Conservation (phyloP, 2,113 vertebrate genomes). For the Ophthalmolycus amberensis region DNA sequence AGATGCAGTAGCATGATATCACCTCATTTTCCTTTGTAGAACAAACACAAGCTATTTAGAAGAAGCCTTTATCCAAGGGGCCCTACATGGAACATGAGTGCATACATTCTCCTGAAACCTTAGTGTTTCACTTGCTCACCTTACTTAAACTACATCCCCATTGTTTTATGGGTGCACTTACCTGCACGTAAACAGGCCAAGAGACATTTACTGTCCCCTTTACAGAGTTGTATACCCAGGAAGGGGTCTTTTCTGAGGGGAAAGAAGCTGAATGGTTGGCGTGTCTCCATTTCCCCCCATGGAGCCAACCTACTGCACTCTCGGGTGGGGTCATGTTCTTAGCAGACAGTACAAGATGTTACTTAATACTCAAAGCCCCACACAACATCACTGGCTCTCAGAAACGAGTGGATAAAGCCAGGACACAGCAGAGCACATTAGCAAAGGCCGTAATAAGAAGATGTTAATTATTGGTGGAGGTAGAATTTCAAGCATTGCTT, state of each 20-base stretch:
- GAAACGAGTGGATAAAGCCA: slow-evolving; percentile 17
- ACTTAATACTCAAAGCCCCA: slow-evolving; percentile 49
- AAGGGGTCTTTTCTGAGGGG: slow-evolving; percentile 35
- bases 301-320: slow-evolving; percentile 63
- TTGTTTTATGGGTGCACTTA: slow-evolving; percentile 64
- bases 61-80: slow-evolving; percentile 41
- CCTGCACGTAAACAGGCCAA: slow-evolving; percentile 52
- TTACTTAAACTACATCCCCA: slow-evolving; percentile 43
- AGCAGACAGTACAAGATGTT: slow-evolving; percentile 64
- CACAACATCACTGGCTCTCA: slow-evolving; percentile 28
- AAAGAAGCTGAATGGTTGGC: slow-evolving; percentile 51
- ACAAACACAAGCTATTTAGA: slow-evolving; percentile 34
- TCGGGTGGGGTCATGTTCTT: slow-evolving; percentile 63
- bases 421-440: slow-evolving; percentile 21
- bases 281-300: slow-evolving; percentile 52
- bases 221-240: slow-evolving; percentile 31
- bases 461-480: slow-evolving; percentile 2
- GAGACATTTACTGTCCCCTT: slow-evolving; percentile 54
- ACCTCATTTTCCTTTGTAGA: slow-evolving; percentile 45
- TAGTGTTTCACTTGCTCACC: slow-evolving; percentile 16
- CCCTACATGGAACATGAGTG: slow-evolving; percentile 29
- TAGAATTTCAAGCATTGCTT: slow-evolving; percentile 15
- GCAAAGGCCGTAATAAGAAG: slow-evolving; percentile 15
- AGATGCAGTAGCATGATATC: slow-evolving; percentile 66
- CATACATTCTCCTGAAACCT: slow-evolving; percentile 27